A percentile compares a stretch with the other conserved stretches of the same genome.
phyloP scores from a whole-genome alignment of 2,888 invertebrate genomes.

The Acrobasis consociella region DNA sequence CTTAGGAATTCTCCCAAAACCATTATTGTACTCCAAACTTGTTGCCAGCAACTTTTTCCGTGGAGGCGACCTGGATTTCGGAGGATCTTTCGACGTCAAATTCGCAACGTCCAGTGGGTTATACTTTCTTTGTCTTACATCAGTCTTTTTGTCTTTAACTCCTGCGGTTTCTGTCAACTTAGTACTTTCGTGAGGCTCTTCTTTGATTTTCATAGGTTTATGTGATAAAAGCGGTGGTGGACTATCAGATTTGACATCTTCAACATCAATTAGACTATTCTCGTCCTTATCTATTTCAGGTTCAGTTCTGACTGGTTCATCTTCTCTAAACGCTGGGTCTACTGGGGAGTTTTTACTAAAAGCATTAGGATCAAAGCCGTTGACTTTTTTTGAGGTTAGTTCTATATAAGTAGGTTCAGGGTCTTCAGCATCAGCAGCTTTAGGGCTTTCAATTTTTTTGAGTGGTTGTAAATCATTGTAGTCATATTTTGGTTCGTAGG shows the following conservation, averaged over 20 bases:
- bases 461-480: slow-evolving; percentile 71
- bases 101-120: slow-evolving; percentile 85
- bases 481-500: slow-evolving; percentile 70
- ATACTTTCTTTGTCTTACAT: slow-evolving; percentile 73
- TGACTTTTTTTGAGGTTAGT: slow-evolving; percentile 67
- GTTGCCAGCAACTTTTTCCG: slow-evolving; percentile 76
- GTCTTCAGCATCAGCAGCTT: slow-evolving; percentile 60
- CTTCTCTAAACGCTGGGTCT: slow-evolving; percentile 71
- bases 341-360: slow-evolving; percentile 60
- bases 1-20: slow-evolving; percentile 78
- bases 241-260: slow-evolving; percentile 69
- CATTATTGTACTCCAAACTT: slow-evolving; percentile 58
- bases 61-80: slow-evolving; percentile 74
- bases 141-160: slow-evolving; percentile 61
- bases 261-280: slow-evolving; percentile 74
- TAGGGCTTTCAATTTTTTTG: slow-evolving; percentile 73
- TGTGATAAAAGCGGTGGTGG: slow-evolving; percentile 45
- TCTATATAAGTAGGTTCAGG: slow-evolving; percentile 74
- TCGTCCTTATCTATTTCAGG: slow-evolving; percentile 78
- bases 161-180: slow-evolving; percentile 55
- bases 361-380: slow-evolving; percentile 54
- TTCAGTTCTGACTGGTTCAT: slow-evolving; percentile 68
- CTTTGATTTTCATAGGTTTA: slow-evolving; percentile 45
- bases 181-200: slow-evolving; percentile 54
- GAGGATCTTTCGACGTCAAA: slow-evolving; percentile 84